Percentiles rank a stretch among this genome's conserved stretches.
phyloP scores from a whole-genome alignment of 1,140 invertebrate species.

The Bombus picipes region DNA sequence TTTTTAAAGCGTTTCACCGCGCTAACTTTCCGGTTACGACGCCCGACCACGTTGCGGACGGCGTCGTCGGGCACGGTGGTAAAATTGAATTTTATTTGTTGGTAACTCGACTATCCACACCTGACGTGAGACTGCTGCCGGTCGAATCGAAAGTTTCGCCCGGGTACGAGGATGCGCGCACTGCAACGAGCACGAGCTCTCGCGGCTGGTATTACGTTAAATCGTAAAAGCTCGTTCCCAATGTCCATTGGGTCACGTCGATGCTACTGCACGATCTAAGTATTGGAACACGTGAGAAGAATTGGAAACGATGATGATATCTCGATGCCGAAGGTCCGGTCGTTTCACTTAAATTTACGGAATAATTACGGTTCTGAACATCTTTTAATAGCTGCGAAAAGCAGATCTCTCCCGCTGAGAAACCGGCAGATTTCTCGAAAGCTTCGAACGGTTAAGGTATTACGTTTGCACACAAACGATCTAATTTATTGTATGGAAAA shows the following conservation, averaged over 20 bases:
- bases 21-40: conserved; percentile 33
- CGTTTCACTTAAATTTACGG: not conserved
- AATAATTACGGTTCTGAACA: not conserved
- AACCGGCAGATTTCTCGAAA: no score
- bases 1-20: conserved; percentile 1
- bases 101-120: conserved; percentile 34
- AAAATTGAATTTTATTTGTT: conserved; percentile 44
- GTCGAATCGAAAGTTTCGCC: conserved; percentile 29
- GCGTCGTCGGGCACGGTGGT: not conserved
- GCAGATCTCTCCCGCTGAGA: no score
- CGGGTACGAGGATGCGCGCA: not conserved
- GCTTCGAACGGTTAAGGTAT: no score
- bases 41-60: conserved; percentile 9
- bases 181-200: conserved; percentile 32
- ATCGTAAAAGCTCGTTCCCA: conserved; percentile 32
- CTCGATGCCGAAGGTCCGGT: not conserved
- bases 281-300: not conserved
- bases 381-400: not conserved
- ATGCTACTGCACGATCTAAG: conserved; percentile 7
- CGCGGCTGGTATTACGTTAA: conserved; percentile 27
- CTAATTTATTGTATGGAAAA: no score
- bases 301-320: not conserved
- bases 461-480: no score
- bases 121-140: conserved; percentile 14
- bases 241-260: conserved; percentile 24